A percentile compares a stretch with the other conserved stretches of the same genome.
These are phyloP conservation scores for Mythimna lalbum DNA, from an alignment of 2,888 invertebrate species.

Conservation along the genomic window DNA sequence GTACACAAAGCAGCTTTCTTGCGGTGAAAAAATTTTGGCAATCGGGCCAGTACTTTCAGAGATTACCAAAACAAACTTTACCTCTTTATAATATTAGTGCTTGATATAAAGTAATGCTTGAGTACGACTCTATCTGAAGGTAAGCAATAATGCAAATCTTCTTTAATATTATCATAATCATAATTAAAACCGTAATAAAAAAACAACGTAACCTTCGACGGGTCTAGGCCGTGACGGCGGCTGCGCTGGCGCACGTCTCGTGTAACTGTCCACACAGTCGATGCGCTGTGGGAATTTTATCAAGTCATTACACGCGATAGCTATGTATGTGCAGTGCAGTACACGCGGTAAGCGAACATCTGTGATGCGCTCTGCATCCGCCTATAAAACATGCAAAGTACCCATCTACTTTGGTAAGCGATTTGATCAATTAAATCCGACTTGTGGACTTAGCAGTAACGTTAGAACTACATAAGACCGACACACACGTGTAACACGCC, in stretches of 20 bases:
- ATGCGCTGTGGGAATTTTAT: conserved; percentile 59
- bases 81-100: too few relatives aligned
- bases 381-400: neutral
- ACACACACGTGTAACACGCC: too few relatives aligned
- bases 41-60: too few relatives aligned
- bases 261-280: conserved; percentile 47
- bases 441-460: too few relatives aligned
- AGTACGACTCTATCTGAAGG: too few relatives aligned
- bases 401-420: neutral
- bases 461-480: too few relatives aligned
- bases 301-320: conserved; percentile 38
- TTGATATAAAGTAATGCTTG: too few relatives aligned
- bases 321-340: neutral
- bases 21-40: too few relatives aligned
- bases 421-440: too few relatives aligned
- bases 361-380: conserved; percentile 17
- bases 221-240: conserved; percentile 61
- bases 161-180: conserved; percentile 1
- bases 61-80: too few relatives aligned
- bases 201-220: conserved; percentile 54
- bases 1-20: too few relatives aligned
- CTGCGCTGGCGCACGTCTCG: conserved; percentile 51
- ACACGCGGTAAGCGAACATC: conserved; percentile 9
- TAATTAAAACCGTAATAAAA: conserved; percentile 31
- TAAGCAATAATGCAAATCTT: too few relatives aligned